Base-by-base conservation (phyloP, 2,797 vertebrate genomes). In the Schizopygopsis malacanthus region DNA sequence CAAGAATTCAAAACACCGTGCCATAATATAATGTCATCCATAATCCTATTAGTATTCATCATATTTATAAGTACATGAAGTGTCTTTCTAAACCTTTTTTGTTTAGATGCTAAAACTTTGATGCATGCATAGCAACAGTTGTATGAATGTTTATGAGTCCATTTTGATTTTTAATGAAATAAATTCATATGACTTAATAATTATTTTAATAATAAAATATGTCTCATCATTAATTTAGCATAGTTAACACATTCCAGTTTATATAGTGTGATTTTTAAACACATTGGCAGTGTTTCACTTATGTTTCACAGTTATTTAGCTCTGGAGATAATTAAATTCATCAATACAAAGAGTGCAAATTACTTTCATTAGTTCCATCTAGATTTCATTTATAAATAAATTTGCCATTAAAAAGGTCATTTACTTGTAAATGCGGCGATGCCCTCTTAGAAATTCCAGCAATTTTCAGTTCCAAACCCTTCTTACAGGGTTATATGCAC, bases 391-490 rank as follows among this genome's bases (percentile, higher is more conserved):
- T 67, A 65, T 67, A 67, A 80, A 67, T 50, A 67, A 15, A 80
- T 67, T 33, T 80, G 43, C 59, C 61, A 65, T 80, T 80, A 65
- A 50, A 79, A 81, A 52, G 61, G 43, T 52, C 2, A 65, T 81
- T 67, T 47, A 81, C 43, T 81, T 81, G 43, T 81, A 81, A 81
- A 81, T 81, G 43, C 20, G 9, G 79, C 16, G 25, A 47, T 80
- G 61, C 45, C 61, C 43, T 33, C 43, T 50, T 6, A 50, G 43
- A 37, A 47, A 63, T 45, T 63, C n/a, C 39, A 63, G 56, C 77
- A 61, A 28, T 43, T 61, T 45, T 61, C 22, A 61, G 22, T 6
- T 41, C 56, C 15, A n/a, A 63, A 16, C 39, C 41, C 4, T 45
- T 15, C 9, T 63, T 63, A 28, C 2, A 63, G 39, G n/a, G 16